Percentiles rank a stretch among this genome's conserved stretches.
These are phyloP conservation scores for Rhegmatorhina hoffmannsi DNA, from an alignment of 2,113 vertebrate species.

Conservation along the genomic window DNA sequence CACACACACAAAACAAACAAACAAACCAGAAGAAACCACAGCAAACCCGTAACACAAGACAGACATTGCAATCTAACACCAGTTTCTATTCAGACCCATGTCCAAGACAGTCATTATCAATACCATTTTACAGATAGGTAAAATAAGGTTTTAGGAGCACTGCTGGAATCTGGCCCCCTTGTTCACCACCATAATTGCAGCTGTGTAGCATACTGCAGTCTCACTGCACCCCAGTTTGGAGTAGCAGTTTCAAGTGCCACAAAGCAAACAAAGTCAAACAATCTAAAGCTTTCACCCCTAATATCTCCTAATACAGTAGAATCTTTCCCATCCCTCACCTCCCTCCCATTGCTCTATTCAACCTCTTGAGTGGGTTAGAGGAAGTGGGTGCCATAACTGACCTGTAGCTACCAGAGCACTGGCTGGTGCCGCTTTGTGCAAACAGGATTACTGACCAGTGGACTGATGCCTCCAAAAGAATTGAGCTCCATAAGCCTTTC, in stretches of 20 bases:
- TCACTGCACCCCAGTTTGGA: not conserved
- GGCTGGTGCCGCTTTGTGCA: not conserved
- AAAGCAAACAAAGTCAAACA: not conserved
- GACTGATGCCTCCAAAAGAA: not conserved
- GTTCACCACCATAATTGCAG: not conserved
- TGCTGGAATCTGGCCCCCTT: rapidly evolving
- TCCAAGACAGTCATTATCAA: not conserved
- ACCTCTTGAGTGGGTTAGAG: not conserved
- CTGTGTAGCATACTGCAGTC: not conserved
- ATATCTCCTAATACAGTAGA: not conserved
- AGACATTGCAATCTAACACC: not conserved
- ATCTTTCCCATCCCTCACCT: not conserved
- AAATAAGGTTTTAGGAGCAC: not conserved
- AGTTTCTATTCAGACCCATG: not conserved
- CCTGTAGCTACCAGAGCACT: not conserved
- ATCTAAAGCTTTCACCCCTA: not conserved
- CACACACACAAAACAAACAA: too few relatives aligned
- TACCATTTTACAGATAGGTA: not conserved
- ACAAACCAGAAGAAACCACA: too few relatives aligned
- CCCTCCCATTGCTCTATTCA: not conserved
- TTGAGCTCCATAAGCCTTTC: rapidly evolving
- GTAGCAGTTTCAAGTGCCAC: not conserved
- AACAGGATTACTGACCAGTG: not conserved
- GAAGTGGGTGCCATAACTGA: not conserved
- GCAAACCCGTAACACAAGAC: not conserved